Evolutionary conservation across 2,797 vertebrate genomes (phyloP).

Genomic region (Gallirallus australis): DNA sequence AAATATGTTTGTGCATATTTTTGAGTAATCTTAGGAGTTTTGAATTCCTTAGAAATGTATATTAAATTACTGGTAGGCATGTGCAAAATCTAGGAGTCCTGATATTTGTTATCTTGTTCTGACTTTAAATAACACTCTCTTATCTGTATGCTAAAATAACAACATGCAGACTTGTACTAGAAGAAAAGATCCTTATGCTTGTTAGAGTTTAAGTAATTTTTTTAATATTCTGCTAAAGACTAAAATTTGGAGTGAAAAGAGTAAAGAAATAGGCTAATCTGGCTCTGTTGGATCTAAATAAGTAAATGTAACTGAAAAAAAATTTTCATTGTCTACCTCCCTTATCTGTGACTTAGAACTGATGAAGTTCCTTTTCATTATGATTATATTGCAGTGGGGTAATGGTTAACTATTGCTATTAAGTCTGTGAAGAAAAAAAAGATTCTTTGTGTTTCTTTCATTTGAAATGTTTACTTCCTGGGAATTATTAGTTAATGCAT

Average conservation of each 20-base stretch:
- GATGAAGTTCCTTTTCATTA: not conserved
- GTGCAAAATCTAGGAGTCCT: not conserved
- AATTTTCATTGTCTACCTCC: not conserved
- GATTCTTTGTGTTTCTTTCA: not conserved
- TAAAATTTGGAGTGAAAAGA: not conserved
- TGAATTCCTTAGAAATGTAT: not conserved
- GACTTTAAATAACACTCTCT: not conserved
- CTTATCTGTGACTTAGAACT: not conserved
- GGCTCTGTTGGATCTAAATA: not conserved
- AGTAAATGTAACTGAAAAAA: not conserved
- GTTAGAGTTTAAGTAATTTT: not conserved
- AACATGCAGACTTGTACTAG: not conserved
- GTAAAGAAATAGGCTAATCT: not conserved
- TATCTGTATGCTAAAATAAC: not conserved
- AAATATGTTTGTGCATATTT: not conserved
- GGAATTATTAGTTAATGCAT: slow-evolving; percentile 61
- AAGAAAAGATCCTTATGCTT: not conserved
- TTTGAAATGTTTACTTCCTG: slow-evolving; percentile 39
- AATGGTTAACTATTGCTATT: not conserved
- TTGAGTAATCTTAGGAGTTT: not conserved
- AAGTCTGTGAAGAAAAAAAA: not conserved
- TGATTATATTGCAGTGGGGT: not conserved
- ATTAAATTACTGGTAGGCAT: not conserved
- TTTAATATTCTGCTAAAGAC: not conserved
- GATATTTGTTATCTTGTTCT: not conserved